Evolutionary conservation across 2,888 invertebrate species (phyloP).

Genomic region (Bombylius discolor): DNA sequence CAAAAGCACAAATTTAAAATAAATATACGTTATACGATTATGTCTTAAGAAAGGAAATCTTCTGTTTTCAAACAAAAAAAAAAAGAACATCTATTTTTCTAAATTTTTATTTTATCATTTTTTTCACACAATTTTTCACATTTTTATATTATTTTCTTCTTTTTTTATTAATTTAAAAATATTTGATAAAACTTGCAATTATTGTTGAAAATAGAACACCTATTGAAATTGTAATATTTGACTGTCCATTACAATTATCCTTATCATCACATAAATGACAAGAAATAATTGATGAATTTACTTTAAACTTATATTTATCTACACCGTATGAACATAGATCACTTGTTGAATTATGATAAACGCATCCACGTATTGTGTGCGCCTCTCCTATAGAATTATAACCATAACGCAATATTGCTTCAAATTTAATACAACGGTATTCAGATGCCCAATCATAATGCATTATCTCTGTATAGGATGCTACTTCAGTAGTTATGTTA

Average conservation of each 20-base stretch:
- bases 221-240: not conserved
- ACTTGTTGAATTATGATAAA: not conserved
- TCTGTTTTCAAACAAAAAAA: too few relatives aligned
- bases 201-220: not conserved
- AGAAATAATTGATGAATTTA: not conserved
- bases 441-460: not conserved
- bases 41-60: too few relatives aligned
- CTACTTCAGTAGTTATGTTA: fast-evolving
- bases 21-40: too few relatives aligned
- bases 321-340: not conserved
- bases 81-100: too few relatives aligned
- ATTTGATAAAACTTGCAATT: too few relatives aligned
- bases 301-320: not conserved
- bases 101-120: too few relatives aligned
- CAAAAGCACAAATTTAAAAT: too few relatives aligned
- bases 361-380: not conserved
- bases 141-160: too few relatives aligned
- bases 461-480: not conserved
- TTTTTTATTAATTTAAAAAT: too few relatives aligned
- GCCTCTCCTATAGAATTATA: not conserved
- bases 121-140: too few relatives aligned
- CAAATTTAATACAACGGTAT: not conserved
- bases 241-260: not conserved
- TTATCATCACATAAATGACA: not conserved
- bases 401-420: not conserved